Conservation (phyloP, 2,113 vertebrate species). For the Neotragus pygmaeus region DNA sequence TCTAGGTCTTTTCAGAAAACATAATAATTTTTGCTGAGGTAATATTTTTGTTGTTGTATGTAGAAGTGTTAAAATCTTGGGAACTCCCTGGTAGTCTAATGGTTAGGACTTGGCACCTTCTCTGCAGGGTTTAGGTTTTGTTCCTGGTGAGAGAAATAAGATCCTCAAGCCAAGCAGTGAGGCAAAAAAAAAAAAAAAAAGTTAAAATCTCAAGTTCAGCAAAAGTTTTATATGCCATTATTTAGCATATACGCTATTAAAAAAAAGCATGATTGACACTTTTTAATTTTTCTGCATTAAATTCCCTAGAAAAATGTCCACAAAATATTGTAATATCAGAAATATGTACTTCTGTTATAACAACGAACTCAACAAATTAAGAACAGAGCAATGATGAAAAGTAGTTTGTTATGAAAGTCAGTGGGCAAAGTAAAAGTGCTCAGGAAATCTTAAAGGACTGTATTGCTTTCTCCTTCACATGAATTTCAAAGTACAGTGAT, state of each 20-base stretch:
- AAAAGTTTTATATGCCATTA: not conserved
- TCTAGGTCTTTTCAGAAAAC: not conserved
- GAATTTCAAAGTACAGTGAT: not conserved
- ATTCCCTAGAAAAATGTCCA: not conserved
- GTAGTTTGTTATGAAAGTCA: not conserved
- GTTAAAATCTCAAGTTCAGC: not conserved
- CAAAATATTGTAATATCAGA: not conserved
- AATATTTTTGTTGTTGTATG: not conserved
- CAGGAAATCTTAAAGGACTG: not conserved
- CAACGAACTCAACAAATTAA: not conserved
- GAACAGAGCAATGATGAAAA: not conserved
- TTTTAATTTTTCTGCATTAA: not conserved
- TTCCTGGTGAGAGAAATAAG: not conserved
- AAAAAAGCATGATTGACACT: not conserved
- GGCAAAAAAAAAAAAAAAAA: not conserved
- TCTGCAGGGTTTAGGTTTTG: not conserved
- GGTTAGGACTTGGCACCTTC: not conserved
- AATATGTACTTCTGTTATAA: not conserved
- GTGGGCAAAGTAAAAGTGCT: not conserved
- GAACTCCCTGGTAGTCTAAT: not conserved
- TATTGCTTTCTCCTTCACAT: not conserved
- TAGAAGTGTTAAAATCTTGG: not conserved
- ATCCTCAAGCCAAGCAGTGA: rapidly evolving
- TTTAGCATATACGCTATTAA: not conserved
- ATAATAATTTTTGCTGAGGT: not conserved